Percentiles rank a stretch among this genome's conserved stretches.
phyloP scores from a whole-genome alignment of 1,140 invertebrate genomes.

The Oryctes rhinoceros region DNA sequence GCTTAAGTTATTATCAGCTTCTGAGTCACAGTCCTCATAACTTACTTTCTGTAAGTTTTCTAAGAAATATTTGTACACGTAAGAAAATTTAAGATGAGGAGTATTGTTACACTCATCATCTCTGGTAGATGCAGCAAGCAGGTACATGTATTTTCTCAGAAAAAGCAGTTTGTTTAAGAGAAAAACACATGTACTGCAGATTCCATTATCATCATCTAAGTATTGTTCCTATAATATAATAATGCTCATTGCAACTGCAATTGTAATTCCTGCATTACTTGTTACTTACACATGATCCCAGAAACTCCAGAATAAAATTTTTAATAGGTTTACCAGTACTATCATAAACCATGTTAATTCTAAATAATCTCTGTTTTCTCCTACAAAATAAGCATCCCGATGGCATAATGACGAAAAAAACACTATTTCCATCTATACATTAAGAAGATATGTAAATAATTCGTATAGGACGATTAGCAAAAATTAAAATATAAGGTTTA shows the following conservation, averaged over 20 bases:
- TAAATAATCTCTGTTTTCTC: constrained; percentile 27
- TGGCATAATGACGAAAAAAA: constrained; percentile 1
- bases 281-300: constrained; percentile 20
- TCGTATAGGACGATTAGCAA: background rate
- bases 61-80: constrained; percentile 24
- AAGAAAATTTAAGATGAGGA: background rate
- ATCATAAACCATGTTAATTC: constrained; percentile 5
- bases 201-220: constrained; percentile 9
- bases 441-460: background rate
- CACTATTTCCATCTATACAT: background rate
- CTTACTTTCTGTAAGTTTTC: constrained; percentile 21
- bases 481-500: too few relatives aligned
- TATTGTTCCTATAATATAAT: constrained; percentile 5
- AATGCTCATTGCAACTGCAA: background rate
- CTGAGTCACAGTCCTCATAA: constrained; percentile 19
- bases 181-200: constrained; percentile 7
- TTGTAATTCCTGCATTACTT: background rate
- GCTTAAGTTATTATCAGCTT: background rate
- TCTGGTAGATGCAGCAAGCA: background rate
- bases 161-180: constrained; percentile 20
- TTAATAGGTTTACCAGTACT: background rate
- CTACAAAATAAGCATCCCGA: constrained; percentile 32
- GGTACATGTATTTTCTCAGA: constrained; percentile 2
- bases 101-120: background rate
- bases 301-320: constrained; percentile 15